Evolutionary conservation across 2,797 vertebrate species (phyloP), one percentile per base, ranked within the genome.

Genomic region (Chaenodraco wilsoni): DNA sequence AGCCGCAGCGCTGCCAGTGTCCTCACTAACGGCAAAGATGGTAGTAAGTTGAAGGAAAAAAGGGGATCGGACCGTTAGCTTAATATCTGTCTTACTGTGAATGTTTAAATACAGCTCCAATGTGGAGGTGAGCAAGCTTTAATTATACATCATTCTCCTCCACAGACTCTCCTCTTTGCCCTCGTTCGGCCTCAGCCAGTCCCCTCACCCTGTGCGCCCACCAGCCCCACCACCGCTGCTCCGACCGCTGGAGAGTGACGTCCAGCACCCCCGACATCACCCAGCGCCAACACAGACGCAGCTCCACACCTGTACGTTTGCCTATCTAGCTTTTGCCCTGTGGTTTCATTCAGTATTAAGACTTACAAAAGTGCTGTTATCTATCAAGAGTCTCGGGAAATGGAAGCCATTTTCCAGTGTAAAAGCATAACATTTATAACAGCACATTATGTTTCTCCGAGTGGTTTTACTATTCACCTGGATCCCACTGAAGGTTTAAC

Each of bases 1-100:
- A 99, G 98, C 90, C 96, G 98, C 80, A 99, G 98, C 3, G 97
- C 96, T 0, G 97, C 97, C 89, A 98, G 96, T 0, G 95, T 99
- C 85, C 95, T 96, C 1, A 95, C 83, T 79, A 96, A 95, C 0
- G 91, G 95, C 88, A 96, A 95, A 87, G 97, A 98, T 68, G 93
- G 94, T 73, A 95, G 98, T 98, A 92, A 95, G 96, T 93, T 52
- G 12, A 49, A 6, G 44, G 37, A 43, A n/a, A 27, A 27, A 23
- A 23, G 23, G 23, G 23, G 27, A 27, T 27, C 1, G 4, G 13
- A 52, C 33, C 1, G 17, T n/a, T 9, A 7, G 3, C 56, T 43
- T 19, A 8, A 21, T 31, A 6, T 0, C 0, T 16, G 6, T 16
- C 0, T 60, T 5, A 1, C 0, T 27, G 4, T 27, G 1, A 27